Evolutionary conservation across 2,113 vertebrate species (phyloP).

Genomic region (Tyrannus savana): DNA sequence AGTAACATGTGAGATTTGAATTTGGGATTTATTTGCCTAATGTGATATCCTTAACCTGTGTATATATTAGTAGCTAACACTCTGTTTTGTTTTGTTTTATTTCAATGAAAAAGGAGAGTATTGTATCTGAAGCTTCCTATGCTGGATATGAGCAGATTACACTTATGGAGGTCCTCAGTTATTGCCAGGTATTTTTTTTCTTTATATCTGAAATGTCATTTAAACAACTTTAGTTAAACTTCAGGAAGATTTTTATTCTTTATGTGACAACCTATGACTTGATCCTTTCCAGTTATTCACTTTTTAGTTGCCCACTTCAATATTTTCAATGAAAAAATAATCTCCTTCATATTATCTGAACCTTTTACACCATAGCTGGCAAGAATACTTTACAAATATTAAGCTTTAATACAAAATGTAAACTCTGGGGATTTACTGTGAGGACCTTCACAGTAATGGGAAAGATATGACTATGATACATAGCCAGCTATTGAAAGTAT

Average conservation of each 20-base stretch:
- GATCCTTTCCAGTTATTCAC: background rate
- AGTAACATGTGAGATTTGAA: background rate
- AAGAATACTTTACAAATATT: background rate
- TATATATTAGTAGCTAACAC: background rate
- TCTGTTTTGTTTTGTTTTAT: background rate
- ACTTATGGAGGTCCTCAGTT: slow-evolving; percentile 70
- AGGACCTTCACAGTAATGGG: background rate
- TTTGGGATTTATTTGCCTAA: background rate
- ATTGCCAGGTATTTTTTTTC: slow-evolving; percentile 77
- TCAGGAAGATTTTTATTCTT: background rate
- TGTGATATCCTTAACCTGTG: background rate
- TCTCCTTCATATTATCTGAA: background rate
- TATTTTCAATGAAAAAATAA: background rate
- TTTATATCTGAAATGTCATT: background rate
- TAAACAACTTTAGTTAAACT: background rate
- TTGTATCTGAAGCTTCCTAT: slow-evolving; percentile 42
- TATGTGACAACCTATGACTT: background rate
- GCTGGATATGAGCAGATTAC: slow-evolving; percentile 60
- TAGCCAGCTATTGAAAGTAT: background rate
- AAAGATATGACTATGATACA: background rate
- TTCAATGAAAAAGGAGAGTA: slow-evolving; percentile 41
- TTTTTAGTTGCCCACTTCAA: background rate
- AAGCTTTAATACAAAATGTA: background rate
- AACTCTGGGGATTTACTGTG: background rate
- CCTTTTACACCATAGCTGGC: background rate